These are phyloP conservation scores for Moxostoma hubbsi DNA, from an alignment of 2,797 vertebrate genomes.

Conservation along the genomic window DNA sequence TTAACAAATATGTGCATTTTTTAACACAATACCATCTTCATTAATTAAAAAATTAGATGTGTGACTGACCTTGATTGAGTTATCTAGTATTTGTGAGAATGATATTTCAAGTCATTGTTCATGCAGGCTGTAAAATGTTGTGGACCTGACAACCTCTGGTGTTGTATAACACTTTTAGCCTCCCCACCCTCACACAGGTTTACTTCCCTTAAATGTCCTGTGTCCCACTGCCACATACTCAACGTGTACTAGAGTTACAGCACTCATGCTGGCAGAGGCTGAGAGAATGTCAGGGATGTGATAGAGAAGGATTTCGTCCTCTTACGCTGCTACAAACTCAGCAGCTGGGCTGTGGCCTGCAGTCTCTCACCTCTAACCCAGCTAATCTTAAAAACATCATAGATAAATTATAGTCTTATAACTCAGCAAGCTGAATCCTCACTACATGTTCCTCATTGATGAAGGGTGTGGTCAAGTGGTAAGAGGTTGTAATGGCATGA, in stretches of 20 bases:
- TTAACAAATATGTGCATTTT: background rate
- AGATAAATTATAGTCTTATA: background rate
- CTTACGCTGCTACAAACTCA: no score
- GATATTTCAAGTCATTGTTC: constrained; percentile 60
- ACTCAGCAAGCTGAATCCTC: background rate
- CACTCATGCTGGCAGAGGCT: constrained; percentile 31
- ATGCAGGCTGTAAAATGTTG: constrained; percentile 47
- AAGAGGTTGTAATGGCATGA: background rate
- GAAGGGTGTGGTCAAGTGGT: background rate
- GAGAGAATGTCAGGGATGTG: constrained; percentile 65
- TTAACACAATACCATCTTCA: background rate
- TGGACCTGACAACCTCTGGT: constrained; percentile 65
- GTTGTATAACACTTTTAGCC: constrained; percentile 67
- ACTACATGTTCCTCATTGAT: background rate
- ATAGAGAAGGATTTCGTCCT: constrained; percentile 4
- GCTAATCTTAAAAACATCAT: constrained; percentile 9
- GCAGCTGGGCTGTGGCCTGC: no score
- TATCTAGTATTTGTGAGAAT: constrained; percentile 64
- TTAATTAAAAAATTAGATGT: no score
- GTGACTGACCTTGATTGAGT: constrained; percentile 48
- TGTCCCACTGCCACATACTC: constrained; percentile 76
- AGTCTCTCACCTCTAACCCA: constrained; percentile 4
- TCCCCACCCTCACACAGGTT: constrained; percentile 67
- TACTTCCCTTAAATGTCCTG: constrained; percentile 78
- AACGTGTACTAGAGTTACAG: constrained; percentile 77